Conservation (phyloP, 92 coral and sea anemone genomes). For the Blastomussa wellsi region DNA sequence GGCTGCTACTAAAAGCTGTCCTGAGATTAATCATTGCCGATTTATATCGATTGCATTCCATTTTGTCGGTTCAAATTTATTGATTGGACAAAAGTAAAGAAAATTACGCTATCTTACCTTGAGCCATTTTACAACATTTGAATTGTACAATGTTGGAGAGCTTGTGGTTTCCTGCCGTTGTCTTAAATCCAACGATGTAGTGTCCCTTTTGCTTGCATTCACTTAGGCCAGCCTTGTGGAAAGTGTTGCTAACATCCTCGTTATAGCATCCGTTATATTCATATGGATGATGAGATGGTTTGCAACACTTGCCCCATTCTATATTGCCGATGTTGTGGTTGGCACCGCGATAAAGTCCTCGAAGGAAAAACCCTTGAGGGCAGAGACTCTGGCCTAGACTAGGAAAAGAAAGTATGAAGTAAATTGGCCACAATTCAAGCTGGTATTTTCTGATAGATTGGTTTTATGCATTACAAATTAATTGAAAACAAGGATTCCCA, state of each 20-base stretch:
- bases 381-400: conserved; percentile 25
- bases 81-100: background rate
- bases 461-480: too few species aligned
- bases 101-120: background rate
- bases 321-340: conserved; percentile 24
- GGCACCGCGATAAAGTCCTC: conserved; percentile 39
- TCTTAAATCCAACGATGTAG: conserved; percentile 54
- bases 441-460: too few species aligned
- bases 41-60: too few species aligned
- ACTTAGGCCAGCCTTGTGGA: conserved; percentile 58
- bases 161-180: conserved; percentile 19
- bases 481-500: too few species aligned
- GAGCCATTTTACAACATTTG: conserved; percentile 66
- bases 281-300: conserved; percentile 57
- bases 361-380: conserved; percentile 43
- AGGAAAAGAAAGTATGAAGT: background rate
- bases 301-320: conserved; percentile 56
- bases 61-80: too few species aligned
- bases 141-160: conserved; percentile 51
- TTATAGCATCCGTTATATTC: conserved; percentile 55
- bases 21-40: too few species aligned
- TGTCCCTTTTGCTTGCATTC: conserved; percentile 51
- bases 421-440: too few species aligned
- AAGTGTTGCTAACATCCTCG: conserved; percentile 42
- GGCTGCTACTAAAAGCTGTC: too few species aligned